These are phyloP conservation scores for Stenotaenia linearis DNA, from an alignment of 2,888 invertebrate species.

Conservation along the genomic window DNA sequence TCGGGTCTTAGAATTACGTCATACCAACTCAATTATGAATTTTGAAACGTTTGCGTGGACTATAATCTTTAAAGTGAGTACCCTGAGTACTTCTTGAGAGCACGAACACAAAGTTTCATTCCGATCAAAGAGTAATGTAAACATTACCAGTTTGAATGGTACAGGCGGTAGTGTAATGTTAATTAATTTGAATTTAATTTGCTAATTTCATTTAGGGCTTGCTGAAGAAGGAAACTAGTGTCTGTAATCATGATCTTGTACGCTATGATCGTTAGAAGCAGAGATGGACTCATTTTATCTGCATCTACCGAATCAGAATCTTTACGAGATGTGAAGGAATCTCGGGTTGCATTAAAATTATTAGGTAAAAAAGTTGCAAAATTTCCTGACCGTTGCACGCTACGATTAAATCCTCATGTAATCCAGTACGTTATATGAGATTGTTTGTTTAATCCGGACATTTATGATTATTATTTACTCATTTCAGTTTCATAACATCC, in stretches of 20 bases:
- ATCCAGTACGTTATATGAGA: too few relatives aligned
- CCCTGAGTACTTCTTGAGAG: too few relatives aligned
- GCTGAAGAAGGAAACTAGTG: too few relatives aligned
- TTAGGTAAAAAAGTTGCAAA: slow-evolving; percentile 44
- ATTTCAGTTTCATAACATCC: slow-evolving; percentile 44
- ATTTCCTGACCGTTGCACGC: slow-evolving; percentile 47
- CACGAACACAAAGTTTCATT: too few relatives aligned
- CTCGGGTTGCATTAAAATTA: slow-evolving; percentile 45
- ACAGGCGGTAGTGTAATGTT: too few relatives aligned
- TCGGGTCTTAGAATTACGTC: background rate
- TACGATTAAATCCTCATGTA: slow-evolving; percentile 44
- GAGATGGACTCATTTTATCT: slow-evolving; percentile 46
- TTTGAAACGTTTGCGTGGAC: background rate
- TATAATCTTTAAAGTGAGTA: background rate
- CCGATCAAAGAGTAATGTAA: too few relatives aligned
- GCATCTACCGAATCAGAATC: slow-evolving; percentile 46
- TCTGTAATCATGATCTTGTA: slow-evolving; percentile 35
- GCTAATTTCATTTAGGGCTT: background rate
- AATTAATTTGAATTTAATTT: too few relatives aligned
- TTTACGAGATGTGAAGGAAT: slow-evolving; percentile 43
- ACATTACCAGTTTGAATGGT: too few relatives aligned
- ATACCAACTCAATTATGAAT: background rate
- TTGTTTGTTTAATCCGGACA: too few relatives aligned
- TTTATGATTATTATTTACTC: too few relatives aligned
- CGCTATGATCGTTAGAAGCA: slow-evolving; percentile 41